Base-by-base conservation (phyloP, 2,113 vertebrate species). In the Channa argus region DNA sequence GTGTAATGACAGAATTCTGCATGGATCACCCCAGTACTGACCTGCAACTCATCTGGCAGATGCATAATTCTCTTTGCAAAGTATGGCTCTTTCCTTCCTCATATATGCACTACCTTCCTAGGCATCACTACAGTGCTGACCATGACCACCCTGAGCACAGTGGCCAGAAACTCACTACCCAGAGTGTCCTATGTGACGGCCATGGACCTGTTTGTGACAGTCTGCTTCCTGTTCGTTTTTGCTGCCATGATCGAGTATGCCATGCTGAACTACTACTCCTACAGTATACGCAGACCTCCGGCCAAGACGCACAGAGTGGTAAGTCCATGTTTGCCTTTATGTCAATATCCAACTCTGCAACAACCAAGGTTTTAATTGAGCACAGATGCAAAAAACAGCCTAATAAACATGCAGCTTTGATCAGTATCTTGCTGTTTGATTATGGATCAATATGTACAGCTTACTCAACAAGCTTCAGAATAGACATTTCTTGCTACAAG, bases 161-260 rank as follows among this genome's bases (percentile, higher is more conserved):
- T 99, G 45, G 97, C 98, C 67, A 93, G 98, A 65, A 99, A 96
- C 47, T 98, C 98, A 0, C 86, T 99, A 24, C 98, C 98, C 0
- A 94, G 97, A 6, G 98, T 99, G 44, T 99, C 98, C 77, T 99
- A 99, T 0, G 95, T 98, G 89, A 99, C 97, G 0, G 97, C 97
- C 62, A 99, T 99, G 97, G 97, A 99, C 89, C 94, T 99, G 56
- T 99, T 99, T 41, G 97, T 99, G 89, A 98, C 97, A 0, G 97
- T 99, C 63, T 99, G 97, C 90, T 99, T 99, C 93, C 86, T 99
- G 4, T 99, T 99, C 46, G 97, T 99, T 80, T 98, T 99, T 14
- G 97, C 97, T 3, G 97, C 97, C 72, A 93, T 99, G 88, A 99
- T 99, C 93, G 97, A 99, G 92, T 99, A 98, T 0, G 97, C 97